A percentile compares a stretch with the other conserved stretches of the same genome.
These are phyloP conservation scores for Neria commutata DNA, from an alignment of 2,888 invertebrate genomes.

Conservation along the genomic window DNA sequence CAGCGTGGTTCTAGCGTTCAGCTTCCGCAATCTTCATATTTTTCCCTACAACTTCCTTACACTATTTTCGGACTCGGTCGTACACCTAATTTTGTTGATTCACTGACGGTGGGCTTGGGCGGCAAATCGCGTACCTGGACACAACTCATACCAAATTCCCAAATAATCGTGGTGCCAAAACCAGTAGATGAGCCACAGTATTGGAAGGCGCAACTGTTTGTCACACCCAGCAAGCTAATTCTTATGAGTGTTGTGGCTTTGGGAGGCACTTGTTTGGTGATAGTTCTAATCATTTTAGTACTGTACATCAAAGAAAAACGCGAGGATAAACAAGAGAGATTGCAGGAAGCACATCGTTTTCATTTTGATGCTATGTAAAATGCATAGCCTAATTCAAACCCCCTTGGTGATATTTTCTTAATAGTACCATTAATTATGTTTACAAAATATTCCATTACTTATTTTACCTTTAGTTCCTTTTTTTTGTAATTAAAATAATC, in stretches of 20 bases:
- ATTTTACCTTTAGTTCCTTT: too few relatives aligned
- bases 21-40: constrained; percentile 89
- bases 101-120: constrained; percentile 79
- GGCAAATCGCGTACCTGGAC: constrained; percentile 78
- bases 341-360: constrained; percentile 82
- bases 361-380: constrained; percentile 85
- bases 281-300: constrained; percentile 82
- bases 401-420: too few relatives aligned
- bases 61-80: constrained; percentile 96
- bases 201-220: constrained; percentile 92
- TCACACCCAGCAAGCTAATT: constrained; percentile 92
- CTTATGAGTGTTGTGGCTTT: constrained; percentile 89
- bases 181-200: constrained; percentile 76
- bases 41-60: constrained; percentile 92
- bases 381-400: too few relatives aligned
- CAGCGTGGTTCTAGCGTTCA: constrained; percentile 86
- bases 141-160: constrained; percentile 96
- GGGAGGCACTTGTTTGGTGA: constrained; percentile 83
- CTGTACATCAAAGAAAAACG: constrained; percentile 89
- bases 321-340: constrained; percentile 78
- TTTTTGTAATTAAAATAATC: too few relatives aligned
- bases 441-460: too few relatives aligned
- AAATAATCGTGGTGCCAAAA: constrained; percentile 92
- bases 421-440: too few relatives aligned
- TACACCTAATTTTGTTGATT: constrained; percentile 97